phyloP scores from a whole-genome alignment of 2,113 vertebrate genomes.

The Pungitius pungitius region DNA sequence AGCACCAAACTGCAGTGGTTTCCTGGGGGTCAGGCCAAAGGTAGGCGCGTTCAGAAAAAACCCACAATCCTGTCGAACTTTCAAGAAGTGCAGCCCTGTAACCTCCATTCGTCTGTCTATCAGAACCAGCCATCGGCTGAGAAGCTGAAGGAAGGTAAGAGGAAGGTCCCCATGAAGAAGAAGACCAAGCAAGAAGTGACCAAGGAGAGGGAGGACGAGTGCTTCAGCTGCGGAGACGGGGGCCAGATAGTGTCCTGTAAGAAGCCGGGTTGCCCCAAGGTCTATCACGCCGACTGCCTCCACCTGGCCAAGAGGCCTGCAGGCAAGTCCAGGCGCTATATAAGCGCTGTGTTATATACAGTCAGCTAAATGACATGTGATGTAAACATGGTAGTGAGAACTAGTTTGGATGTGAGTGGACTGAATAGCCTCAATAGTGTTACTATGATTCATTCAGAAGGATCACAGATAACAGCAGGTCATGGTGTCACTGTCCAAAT shows the following conservation, averaged over 20 bases:
- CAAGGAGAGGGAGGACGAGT: constrained; percentile 96
- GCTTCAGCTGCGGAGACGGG: constrained; percentile 96
- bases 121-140: constrained; percentile 91
- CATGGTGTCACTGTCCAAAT: not conserved
- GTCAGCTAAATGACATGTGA: no score
- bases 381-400: not conserved
- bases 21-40: constrained; percentile 96
- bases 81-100: not conserved
- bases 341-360: no score
- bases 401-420: not conserved
- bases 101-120: not conserved
- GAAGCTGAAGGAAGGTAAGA: constrained; percentile 89
- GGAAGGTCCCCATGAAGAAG: constrained; percentile 85
- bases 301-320: constrained; percentile 95
- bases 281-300: constrained; percentile 97
- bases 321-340: constrained; percentile 84
- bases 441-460: not conserved
- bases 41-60: constrained; percentile 64
- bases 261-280: constrained; percentile 95
- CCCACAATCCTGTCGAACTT: not conserved
- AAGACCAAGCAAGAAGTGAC: constrained; percentile 88
- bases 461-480: not conserved
- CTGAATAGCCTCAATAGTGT: not conserved
- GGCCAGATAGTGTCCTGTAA: constrained; percentile 98
- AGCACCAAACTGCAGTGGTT: constrained; percentile 96